Evolutionary conservation across 2,797 vertebrate genomes (phyloP).

Genomic region (Sebastes elongatus): DNA sequence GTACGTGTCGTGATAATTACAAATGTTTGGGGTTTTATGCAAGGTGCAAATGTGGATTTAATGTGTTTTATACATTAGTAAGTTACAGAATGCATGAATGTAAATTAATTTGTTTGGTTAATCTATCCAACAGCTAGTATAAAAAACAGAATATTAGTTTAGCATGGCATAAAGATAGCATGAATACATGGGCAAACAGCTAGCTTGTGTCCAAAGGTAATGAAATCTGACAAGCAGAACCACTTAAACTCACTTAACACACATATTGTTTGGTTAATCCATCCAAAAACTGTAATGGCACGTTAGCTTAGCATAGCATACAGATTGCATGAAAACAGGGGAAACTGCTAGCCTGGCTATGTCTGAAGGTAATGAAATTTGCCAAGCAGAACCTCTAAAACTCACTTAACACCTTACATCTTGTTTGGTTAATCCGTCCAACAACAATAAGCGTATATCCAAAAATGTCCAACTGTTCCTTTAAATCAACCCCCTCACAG

Average conservation of each 20-base stretch:
- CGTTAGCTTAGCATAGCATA: neutral
- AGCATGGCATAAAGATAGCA: neutral
- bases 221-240: neutral
- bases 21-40: neutral
- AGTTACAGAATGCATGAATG: neutral
- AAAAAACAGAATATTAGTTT: neutral
- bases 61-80: neutral
- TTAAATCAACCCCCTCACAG: constrained; percentile 7
- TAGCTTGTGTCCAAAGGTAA: neutral
- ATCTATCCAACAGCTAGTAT: too few relatives aligned
- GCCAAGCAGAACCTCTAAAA: neutral
- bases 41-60: neutral
- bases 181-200: neutral
- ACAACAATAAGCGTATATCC: too few relatives aligned
- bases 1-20: neutral
- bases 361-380: neutral
- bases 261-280: neutral
- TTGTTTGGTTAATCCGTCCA: neutral
- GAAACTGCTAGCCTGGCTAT: neutral
- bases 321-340: neutral
- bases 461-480: neutral
- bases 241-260: neutral
- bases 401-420: neutral
- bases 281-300: neutral
- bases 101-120: neutral